phyloP scores from a whole-genome alignment of 1,140 invertebrate genomes.

The Muscidifurax raptorellus region DNA sequence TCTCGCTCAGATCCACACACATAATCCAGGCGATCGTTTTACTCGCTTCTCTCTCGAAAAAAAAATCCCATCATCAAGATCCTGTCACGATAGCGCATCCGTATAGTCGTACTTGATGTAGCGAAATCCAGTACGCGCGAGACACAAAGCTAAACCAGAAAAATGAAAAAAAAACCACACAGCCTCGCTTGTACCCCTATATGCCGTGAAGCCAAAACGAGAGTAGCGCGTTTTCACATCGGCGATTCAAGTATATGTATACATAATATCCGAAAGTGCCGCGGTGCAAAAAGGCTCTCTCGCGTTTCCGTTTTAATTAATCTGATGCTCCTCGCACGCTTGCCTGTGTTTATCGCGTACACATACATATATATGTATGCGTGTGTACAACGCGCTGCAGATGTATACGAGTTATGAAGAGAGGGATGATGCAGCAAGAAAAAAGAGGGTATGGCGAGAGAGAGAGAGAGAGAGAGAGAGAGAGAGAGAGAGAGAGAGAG shows the following conservation, averaged over 20 bases:
- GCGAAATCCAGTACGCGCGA: background rate
- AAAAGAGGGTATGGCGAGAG: background rate
- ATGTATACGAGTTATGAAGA: background rate
- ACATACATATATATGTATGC: background rate
- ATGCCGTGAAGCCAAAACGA: background rate
- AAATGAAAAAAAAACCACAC: background rate
- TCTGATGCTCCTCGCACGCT: slow-evolving; percentile 1
- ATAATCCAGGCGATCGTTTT: background rate
- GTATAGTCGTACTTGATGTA: slow-evolving; percentile 33
- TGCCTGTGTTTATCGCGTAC: slow-evolving; percentile 41
- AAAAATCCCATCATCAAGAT: slow-evolving; percentile 39
- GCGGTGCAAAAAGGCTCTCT: slow-evolving; percentile 6
- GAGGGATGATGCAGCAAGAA: slow-evolving; percentile 27
- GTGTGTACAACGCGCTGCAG: background rate
- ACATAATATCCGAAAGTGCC: slow-evolving; percentile 49
- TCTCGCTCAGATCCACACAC: slow-evolving; percentile 2
- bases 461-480: slow-evolving; percentile 14
- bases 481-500: slow-evolving; percentile 27
- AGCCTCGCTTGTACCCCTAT: background rate
- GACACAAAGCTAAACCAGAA: background rate
- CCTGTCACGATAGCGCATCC: slow-evolving; percentile 35
- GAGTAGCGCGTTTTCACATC: slow-evolving; percentile 17
- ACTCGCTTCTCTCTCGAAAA: background rate
- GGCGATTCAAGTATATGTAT: slow-evolving; percentile 35
- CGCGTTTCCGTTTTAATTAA: slow-evolving; percentile 45